Percentiles rank a stretch among this genome's conserved stretches.
phyloP scores from a whole-genome alignment of 1,140 invertebrate species.

The Drosophila lacertosa region DNA sequence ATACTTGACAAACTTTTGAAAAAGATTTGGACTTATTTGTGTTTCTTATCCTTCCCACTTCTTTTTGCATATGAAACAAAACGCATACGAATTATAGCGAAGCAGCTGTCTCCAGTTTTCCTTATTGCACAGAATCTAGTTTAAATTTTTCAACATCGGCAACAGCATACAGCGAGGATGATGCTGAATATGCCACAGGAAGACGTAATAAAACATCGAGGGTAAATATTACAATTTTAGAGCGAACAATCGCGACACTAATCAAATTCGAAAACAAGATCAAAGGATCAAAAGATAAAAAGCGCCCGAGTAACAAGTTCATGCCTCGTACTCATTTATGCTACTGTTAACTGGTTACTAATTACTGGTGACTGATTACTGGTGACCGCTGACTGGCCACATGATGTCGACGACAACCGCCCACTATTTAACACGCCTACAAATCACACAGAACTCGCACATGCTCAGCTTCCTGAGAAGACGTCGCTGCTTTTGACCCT shows the following conservation, averaged over 20 bases:
- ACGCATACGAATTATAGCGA: slow-evolving; percentile 80
- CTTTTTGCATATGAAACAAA: slow-evolving; percentile 76
- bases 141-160: slow-evolving; percentile 84
- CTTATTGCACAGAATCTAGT: slow-evolving; percentile 84
- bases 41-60: slow-evolving; percentile 81
- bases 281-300: slow-evolving; percentile 76
- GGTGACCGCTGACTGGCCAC: slow-evolving; percentile 9
- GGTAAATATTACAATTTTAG: slow-evolving; percentile 84
- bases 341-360: slow-evolving; percentile 5
- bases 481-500: slow-evolving; percentile 72
- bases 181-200: slow-evolving; percentile 85
- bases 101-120: slow-evolving; percentile 84
- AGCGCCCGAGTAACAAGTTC: slow-evolving; percentile 48
- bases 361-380: slow-evolving; percentile 9
- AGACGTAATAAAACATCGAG: slow-evolving; percentile 85
- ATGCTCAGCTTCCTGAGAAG: slow-evolving; percentile 42
- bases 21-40: slow-evolving; percentile 82
- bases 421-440: slow-evolving; percentile 43
- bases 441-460: slow-evolving; percentile 45
- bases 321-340: slow-evolving; percentile 7
- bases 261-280: slow-evolving; percentile 56
- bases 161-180: slow-evolving; percentile 85
- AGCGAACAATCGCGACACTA: slow-evolving; percentile 55
- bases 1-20: slow-evolving; percentile 57
- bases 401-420: slow-evolving; percentile 42